A percentile compares a stretch with the other conserved stretches of the same genome.
These are phyloP conservation scores for Acanthaster planci DNA, from an alignment of 35 echinoderm and acorn worm genomes.

Conservation along the genomic window DNA sequence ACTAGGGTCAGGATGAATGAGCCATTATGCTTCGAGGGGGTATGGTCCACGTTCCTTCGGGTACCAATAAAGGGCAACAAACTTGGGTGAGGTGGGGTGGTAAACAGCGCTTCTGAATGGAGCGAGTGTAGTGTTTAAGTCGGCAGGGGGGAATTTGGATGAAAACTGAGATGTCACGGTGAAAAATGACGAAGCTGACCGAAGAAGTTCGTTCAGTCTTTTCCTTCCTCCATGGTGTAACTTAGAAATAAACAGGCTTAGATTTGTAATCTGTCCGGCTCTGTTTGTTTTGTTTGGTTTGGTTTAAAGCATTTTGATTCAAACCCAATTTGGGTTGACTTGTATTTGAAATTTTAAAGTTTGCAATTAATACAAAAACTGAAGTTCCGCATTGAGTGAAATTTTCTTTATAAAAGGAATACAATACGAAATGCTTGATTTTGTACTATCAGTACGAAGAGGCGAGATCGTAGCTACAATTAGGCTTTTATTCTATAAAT, in stretches of 20 bases:
- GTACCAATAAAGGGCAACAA: slow-evolving; percentile 1
- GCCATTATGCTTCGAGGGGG: slow-evolving; percentile 12
- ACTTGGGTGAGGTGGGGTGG: background rate
- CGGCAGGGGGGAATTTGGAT: slow-evolving; percentile 16
- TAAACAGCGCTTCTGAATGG: background rate
- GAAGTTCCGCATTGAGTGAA: too few relatives aligned
- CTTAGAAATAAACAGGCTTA: background rate
- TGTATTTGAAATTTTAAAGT: too few relatives aligned
- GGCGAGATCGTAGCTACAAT: too few relatives aligned
- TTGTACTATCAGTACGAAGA: too few relatives aligned
- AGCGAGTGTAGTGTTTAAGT: background rate
- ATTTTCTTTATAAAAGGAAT: too few relatives aligned
- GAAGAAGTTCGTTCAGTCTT: background rate
- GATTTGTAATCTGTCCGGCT: background rate
- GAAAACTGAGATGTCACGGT: background rate
- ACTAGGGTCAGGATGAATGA: background rate
- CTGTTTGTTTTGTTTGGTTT: background rate
- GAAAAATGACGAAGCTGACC: background rate
- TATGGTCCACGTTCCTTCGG: background rate
- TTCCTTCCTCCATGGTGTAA: background rate
- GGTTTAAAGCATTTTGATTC: background rate
- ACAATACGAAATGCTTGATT: too few relatives aligned
- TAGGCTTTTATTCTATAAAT: too few relatives aligned
- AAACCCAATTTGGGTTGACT: background rate
- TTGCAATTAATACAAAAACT: too few relatives aligned